phyloP scores from a whole-genome alignment of 1,140 invertebrate genomes.

The Vollenhovia emeryi region DNA sequence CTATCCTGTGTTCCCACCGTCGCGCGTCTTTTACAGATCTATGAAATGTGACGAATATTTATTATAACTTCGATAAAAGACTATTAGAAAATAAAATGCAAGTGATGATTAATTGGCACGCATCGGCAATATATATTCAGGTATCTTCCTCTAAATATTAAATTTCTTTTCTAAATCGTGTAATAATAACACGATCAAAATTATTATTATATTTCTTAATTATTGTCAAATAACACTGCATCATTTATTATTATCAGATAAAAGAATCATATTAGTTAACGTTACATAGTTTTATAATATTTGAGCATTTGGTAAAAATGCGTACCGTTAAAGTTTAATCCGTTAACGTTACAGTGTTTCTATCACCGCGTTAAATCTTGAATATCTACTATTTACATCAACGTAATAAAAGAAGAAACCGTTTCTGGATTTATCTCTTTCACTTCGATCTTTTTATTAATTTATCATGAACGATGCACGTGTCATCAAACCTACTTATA shows the following conservation, averaged over 20 bases:
- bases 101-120: not conserved
- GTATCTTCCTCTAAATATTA: not conserved
- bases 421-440: not conserved
- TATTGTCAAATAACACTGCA: not conserved
- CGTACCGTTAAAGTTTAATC: not conserved
- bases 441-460: not conserved
- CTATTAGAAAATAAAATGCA: not conserved
- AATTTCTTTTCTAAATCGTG: not conserved
- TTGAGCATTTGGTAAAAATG: not conserved
- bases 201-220: not conserved
- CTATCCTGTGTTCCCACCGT: not conserved
- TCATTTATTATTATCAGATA: not conserved
- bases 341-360: not conserved
- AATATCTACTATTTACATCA: not conserved
- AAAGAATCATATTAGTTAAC: not conserved
- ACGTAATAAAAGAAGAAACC: not conserved
- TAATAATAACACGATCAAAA: not conserved
- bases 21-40: not conserved
- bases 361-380: not conserved
- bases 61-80: not conserved
- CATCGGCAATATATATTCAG: not conserved
- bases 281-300: not conserved
- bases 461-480: not conserved
- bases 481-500: not conserved
- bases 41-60: conserved; percentile 14